Evolutionary conservation across 1,140 invertebrate genomes (phyloP).

Genomic region (Drosophila jambulina): DNA sequence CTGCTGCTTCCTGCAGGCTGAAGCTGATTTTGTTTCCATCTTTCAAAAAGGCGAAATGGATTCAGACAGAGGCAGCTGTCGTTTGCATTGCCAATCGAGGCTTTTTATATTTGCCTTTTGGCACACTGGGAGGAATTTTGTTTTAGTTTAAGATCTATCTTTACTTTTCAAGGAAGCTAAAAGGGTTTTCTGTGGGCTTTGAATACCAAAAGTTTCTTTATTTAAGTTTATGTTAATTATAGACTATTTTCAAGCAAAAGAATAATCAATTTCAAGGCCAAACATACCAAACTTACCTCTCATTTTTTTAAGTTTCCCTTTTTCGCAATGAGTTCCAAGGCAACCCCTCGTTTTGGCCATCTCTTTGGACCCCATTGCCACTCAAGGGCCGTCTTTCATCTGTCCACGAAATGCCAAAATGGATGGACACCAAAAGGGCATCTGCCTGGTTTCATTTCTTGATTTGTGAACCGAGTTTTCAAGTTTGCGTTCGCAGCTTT

Average conservation of each 20-base stretch:
- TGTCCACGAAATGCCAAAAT: slow-evolving; percentile 12
- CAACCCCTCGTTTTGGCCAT: neutral
- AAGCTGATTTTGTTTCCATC: slow-evolving; percentile 66
- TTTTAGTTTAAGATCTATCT: neutral
- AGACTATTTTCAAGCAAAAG: neutral
- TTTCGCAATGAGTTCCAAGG: neutral
- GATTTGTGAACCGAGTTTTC: slow-evolving; percentile 15
- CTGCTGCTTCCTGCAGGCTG: slow-evolving; percentile 39
- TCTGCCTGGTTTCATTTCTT: neutral
- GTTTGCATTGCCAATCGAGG: slow-evolving; percentile 28
- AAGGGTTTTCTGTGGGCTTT: neutral
- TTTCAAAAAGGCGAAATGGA: slow-evolving; percentile 27
- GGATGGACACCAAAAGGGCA: slow-evolving; percentile 5
- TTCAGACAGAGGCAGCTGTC: slow-evolving; percentile 46
- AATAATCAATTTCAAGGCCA: neutral
- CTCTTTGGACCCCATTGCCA: slow-evolving; percentile 14
- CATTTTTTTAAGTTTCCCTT: neutral
- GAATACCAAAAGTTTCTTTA: neutral
- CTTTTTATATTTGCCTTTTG: slow-evolving; percentile 15
- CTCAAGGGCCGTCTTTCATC: slow-evolving; percentile 10
- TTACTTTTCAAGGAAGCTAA: neutral
- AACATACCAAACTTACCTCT: neutral
- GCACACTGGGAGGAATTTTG: neutral
- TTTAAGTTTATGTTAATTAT: neutral
- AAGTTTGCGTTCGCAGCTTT: neutral